Evolutionary conservation across 2,888 invertebrate species (phyloP).

Genomic region (Cheilosia scutellata): DNA sequence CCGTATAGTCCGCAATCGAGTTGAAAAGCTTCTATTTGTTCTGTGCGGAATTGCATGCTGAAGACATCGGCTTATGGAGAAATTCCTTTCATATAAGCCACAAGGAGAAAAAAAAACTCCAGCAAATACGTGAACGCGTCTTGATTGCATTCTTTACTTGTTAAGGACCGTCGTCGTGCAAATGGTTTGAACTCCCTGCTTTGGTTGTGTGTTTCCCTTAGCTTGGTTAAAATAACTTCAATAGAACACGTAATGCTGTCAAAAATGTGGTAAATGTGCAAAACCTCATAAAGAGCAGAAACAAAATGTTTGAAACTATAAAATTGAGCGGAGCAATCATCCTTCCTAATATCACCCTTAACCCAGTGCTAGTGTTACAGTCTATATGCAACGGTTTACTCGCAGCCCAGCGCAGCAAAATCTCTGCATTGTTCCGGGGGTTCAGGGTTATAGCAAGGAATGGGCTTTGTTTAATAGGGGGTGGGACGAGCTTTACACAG

Average conservation of each 20-base stretch:
- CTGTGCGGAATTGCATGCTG: conserved; percentile 31
- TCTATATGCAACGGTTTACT: conserved; percentile 27
- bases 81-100: conserved; percentile 13
- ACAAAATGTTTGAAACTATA: conserved; percentile 72
- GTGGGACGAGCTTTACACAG: conserved; percentile 34
- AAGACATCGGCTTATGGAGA: conserved; percentile 32
- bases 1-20: conserved; percentile 7
- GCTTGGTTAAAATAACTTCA: conserved; percentile 60
- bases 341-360: conserved; percentile 26
- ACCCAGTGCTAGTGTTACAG: conserved; percentile 21
- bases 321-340: conserved; percentile 57
- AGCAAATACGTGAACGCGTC: conserved; percentile 47
- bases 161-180: conserved; percentile 34
- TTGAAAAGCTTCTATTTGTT: conserved; percentile 46
- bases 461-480: conserved; percentile 51
- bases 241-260: conserved; percentile 71
- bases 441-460: conserved; percentile 57
- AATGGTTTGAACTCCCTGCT: conserved; percentile 18
- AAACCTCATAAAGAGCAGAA: conserved; percentile 67
- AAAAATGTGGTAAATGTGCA: conserved; percentile 73
- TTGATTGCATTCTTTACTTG: conserved; percentile 60
- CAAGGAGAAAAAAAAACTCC: conserved; percentile 2
- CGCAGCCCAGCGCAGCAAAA: conserved; percentile 39
- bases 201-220: conserved; percentile 10
- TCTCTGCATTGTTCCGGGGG: conserved; percentile 62